Evolutionary conservation across 2,797 vertebrate species (phyloP).

Genomic region (Tenualosa thibaudeaui): DNA sequence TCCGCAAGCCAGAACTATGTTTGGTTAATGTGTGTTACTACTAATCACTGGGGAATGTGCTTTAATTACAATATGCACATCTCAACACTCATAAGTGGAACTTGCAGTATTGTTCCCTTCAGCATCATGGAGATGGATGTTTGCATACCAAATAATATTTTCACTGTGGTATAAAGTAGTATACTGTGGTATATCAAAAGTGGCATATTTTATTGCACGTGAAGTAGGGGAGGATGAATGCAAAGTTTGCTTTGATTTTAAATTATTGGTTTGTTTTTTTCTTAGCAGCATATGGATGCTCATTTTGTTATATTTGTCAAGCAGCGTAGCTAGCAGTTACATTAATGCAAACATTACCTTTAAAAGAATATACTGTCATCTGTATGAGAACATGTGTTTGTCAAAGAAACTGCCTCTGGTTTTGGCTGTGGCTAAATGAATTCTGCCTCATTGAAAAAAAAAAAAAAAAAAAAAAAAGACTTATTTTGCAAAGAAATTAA

Average conservation of each 20-base stretch:
- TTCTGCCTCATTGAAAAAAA: constrained; percentile 49
- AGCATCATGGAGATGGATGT: constrained; percentile 14
- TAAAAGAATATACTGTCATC: constrained; percentile 35
- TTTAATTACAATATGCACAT: background rate
- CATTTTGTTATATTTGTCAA: constrained; percentile 45
- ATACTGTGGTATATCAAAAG: constrained; percentile 59
- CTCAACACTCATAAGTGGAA: background rate
- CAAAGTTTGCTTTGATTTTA: constrained; percentile 47
- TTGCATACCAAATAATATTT: constrained; percentile 64
- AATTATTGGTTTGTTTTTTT: constrained; percentile 29
- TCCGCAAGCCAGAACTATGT: background rate
- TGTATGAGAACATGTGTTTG: constrained; percentile 43
- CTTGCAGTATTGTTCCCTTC: constrained; percentile 32
- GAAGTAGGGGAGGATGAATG: constrained; percentile 36
- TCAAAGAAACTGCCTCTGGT: constrained; percentile 48
- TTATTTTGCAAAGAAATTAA: constrained; percentile 43
- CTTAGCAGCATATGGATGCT: constrained; percentile 50
- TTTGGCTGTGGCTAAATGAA: constrained; percentile 43
- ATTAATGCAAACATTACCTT: constrained; percentile 40
- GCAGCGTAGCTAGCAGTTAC: constrained; percentile 46
- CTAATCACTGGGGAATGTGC: background rate
- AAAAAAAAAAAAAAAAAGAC: constrained; percentile 24
- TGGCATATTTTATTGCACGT: constrained; percentile 29
- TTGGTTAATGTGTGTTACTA: background rate
- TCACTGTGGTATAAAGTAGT: constrained; percentile 70